These are phyloP conservation scores for Lordiphosa clarofinis DNA, from an alignment of 1,140 invertebrate species.

Conservation along the genomic window DNA sequence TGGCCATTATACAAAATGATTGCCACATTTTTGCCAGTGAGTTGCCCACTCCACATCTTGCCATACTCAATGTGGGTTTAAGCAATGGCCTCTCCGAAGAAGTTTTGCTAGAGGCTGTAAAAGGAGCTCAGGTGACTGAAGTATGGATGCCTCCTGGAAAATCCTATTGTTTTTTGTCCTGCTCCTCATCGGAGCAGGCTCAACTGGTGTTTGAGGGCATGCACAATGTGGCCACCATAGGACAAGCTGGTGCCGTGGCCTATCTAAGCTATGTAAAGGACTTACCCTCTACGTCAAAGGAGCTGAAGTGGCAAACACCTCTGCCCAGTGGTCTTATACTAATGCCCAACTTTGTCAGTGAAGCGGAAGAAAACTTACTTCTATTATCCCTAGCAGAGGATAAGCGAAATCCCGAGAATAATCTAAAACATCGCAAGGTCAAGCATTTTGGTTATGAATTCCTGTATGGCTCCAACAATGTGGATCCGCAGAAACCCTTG, in stretches of 20 bases:
- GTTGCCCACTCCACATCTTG: conserved; percentile 39
- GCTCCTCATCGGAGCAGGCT: conserved; percentile 80
- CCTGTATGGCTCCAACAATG: conserved; percentile 92
- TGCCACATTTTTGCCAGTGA: conserved; percentile 62
- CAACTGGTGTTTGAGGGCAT: conserved; percentile 80
- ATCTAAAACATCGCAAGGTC: conserved; percentile 92
- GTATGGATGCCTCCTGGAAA: conserved; percentile 86
- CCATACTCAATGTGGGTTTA: conserved; percentile 85
- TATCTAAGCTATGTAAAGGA: conserved; percentile 83
- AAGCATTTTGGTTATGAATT: conserved; percentile 98
- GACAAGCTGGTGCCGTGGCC: conserved; percentile 81
- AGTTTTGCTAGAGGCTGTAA: conserved; percentile 39
- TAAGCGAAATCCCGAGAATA: conserved; percentile 61
- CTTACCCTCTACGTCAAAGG: conserved; percentile 43
- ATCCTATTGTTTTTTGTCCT: conserved; percentile 88
- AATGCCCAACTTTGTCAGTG: conserved; percentile 87
- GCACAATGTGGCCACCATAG: conserved; percentile 81
- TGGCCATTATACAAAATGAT: conserved; percentile 63
- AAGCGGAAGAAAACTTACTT: conserved; percentile 86
- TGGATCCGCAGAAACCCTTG: conserved; percentile 87
- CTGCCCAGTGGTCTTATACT: conserved; percentile 88
- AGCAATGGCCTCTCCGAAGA: conserved; percentile 83
- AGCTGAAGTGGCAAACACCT: conserved; percentile 46
- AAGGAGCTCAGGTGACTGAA: conserved; percentile 80
- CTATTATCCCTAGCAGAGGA: conserved; percentile 82